Evolutionary conservation across 2,113 vertebrate species (phyloP).

Genomic region (Spermophilus dauricus): DNA sequence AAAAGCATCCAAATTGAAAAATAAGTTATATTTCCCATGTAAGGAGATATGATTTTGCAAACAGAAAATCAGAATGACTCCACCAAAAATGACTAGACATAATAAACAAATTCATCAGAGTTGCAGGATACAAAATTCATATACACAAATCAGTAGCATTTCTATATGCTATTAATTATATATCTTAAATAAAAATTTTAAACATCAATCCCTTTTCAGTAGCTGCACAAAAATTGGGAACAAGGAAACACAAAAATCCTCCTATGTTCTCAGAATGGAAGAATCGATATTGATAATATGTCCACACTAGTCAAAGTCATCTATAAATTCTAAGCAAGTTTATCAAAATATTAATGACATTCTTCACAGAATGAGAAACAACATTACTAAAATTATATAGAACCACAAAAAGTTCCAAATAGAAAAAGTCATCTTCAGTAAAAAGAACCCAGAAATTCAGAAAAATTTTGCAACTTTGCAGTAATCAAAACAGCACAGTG

Average conservation of each 20-base stretch:
- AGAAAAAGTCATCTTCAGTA: not conserved
- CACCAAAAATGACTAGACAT: not conserved
- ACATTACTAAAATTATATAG: not conserved
- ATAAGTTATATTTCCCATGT: too few species aligned
- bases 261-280: not conserved
- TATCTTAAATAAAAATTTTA: not conserved
- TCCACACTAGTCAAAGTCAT: not conserved
- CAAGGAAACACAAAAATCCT: too few species aligned
- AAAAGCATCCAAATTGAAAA: too few species aligned
- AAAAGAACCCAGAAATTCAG: not conserved
- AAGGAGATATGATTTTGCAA: too few species aligned
- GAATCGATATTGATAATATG: not conserved
- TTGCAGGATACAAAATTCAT: not conserved
- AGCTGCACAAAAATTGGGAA: too few species aligned
- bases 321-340: not conserved
- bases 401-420: not conserved
- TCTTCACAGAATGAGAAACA: not conserved
- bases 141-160: not conserved
- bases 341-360: not conserved
- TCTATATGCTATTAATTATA: not conserved
- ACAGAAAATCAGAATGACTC: not conserved
- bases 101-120: not conserved
- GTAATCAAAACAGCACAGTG: too few species aligned
- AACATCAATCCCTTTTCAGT: not conserved
- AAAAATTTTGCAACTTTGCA: not conserved